These are phyloP conservation scores for Ramazzottius varieornatus DNA, from an alignment of 2,888 invertebrate genomes.

Conservation along the genomic window DNA sequence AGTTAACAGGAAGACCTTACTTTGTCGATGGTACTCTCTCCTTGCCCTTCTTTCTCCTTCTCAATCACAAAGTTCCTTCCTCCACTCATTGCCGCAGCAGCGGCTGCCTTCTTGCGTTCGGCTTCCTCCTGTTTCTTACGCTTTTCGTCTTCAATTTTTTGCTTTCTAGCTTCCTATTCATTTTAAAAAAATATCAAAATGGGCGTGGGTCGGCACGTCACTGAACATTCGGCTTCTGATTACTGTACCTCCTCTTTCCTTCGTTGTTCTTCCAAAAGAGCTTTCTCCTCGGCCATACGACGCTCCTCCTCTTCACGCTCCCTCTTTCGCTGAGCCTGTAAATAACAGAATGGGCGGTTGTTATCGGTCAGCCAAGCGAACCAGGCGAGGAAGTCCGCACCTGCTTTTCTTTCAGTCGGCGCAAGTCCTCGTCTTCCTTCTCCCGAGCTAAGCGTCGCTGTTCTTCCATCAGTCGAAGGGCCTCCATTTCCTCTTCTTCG, in stretches of 20 bases:
- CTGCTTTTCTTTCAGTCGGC: not conserved
- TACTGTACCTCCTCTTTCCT: constrained; percentile 5
- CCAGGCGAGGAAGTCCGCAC: not conserved
- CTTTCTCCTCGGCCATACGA: constrained; percentile 16
- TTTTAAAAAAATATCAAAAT: not conserved
- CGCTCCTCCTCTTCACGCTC: constrained; percentile 16
- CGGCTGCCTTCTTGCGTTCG: constrained; percentile 6
- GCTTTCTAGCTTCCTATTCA: constrained; percentile 18
- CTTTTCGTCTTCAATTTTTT: constrained; percentile 20
- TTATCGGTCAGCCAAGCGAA: no score
- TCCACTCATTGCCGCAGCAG: not conserved
- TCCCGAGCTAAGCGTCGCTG: not conserved
- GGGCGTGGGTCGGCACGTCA: not conserved
- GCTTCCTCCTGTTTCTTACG: constrained; percentile 18
- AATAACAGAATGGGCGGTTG: no score
- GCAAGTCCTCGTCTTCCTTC: not conserved
- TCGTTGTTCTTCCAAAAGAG: constrained; percentile 14
- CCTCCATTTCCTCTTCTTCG: not conserved
- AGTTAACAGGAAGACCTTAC: no score
- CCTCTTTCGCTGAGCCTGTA: constrained; percentile 13
- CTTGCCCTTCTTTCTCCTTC: not conserved
- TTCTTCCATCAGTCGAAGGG: not conserved
- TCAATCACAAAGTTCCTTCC: constrained; percentile 5
- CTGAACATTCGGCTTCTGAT: not conserved
- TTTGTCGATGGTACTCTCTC: not conserved